Evolutionary conservation across 1,140 invertebrate genomes (phyloP).

Genomic region (Lamellibrachia luymesi): DNA sequence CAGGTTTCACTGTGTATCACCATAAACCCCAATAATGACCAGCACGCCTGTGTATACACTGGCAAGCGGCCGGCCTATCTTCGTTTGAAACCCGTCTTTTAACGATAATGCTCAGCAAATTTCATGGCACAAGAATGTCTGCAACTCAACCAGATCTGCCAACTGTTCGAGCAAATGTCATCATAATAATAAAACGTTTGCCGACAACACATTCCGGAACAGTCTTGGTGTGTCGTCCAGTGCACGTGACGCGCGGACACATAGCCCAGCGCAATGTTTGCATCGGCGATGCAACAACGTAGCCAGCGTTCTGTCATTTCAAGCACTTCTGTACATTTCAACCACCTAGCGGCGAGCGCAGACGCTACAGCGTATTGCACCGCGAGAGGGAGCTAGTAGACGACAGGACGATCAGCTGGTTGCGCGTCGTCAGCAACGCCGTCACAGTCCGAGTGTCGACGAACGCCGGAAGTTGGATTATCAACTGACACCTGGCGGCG

Average conservation of each 20-base stretch:
- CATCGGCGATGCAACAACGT: not conserved
- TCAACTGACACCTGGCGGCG: not conserved
- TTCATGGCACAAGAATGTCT: not conserved
- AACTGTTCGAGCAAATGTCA: not conserved
- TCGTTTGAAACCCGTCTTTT: not conserved
- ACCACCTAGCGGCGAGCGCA: not conserved
- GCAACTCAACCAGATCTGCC: not conserved
- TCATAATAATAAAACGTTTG: not conserved
- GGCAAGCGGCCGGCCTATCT: not conserved
- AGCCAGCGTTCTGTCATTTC: not conserved
- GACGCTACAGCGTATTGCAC: not conserved
- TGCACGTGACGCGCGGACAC: not conserved
- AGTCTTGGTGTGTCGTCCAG: not conserved
- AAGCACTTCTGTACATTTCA: not conserved
- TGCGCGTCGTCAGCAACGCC: not conserved
- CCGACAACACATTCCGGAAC: not conserved
- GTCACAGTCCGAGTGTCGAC: conserved; percentile 10
- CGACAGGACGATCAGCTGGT: not conserved
- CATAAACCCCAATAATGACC: not conserved
- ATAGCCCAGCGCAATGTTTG: not conserved
- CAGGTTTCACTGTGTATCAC: not conserved
- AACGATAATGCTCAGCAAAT: not conserved
- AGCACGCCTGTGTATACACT: not conserved
- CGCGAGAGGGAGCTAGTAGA: not conserved
- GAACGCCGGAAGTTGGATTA: conserved; percentile 5